Evolutionary conservation across 1,140 invertebrate species (phyloP), one percentile per base, ranked within the genome.

Genomic region (Diabrotica undecimpunctata): DNA sequence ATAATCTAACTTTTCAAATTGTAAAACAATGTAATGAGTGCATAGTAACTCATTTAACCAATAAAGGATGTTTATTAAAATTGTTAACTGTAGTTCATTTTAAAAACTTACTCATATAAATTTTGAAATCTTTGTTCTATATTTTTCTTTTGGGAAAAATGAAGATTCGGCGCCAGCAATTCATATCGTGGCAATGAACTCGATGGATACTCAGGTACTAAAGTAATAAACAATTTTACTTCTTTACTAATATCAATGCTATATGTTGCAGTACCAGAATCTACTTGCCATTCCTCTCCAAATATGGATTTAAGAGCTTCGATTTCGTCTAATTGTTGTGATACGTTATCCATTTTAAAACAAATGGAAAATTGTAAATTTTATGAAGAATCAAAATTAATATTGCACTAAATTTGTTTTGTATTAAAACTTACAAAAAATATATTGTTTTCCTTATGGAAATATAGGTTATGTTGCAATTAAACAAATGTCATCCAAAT

Each of bases 301-400:
- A 92, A 93, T 61, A 93, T 93, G n/a, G 90, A 84, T 65, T 79
- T 80, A 9, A 93, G 77, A 2, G 86, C 87, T 80, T 92, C 88
- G 46, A 92, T 81, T 81, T 93, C 91, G 71, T 93, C 90, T 11
- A 56, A 62, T 70, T 78, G 76, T 64, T 69, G 61, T 11, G 51
- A 8, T 46, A 72, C 38, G 67, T 75, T 74, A 37, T 75, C 72
- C 66, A 69, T 68, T 25, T 41, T 62, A 57, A 8, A 10, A 46
- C 8, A 46, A 46, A 46, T 6, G 25, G 25, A 25, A 25, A 25
- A 25, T 25, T 25, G 1, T 1, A 25, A 25, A 25, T 25, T 25
- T 25, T 25, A 25, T 25, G 4, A 25, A 25, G 25, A 25, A 25
- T 25, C 1, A 25, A 25, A 25, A 25, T 2, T 25, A n/a, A n/a